These are phyloP conservation scores for Nomada hirtipes DNA, from an alignment of 2,888 invertebrate species.

Conservation along the genomic window DNA sequence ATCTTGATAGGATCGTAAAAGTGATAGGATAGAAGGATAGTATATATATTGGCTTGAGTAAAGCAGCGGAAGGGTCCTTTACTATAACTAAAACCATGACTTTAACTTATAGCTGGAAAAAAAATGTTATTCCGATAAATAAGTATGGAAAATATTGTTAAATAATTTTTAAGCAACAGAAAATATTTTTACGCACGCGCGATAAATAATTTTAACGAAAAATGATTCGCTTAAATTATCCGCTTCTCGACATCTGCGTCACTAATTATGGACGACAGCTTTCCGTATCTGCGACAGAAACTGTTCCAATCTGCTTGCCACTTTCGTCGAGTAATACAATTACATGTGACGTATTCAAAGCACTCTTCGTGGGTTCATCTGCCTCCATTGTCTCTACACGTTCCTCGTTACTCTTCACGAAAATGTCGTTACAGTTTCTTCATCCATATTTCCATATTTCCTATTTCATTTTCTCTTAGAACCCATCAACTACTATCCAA, in stretches of 20 bases:
- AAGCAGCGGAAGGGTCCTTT: too few relatives aligned
- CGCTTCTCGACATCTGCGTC: not conserved
- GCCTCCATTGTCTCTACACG: not conserved
- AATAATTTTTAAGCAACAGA: too few relatives aligned
- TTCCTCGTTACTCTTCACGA: not conserved
- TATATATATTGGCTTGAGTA: too few relatives aligned
- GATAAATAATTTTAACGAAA: not conserved
- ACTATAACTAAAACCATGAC: too few relatives aligned
- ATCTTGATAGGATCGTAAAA: not conserved
- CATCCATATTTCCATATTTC: not conserved
- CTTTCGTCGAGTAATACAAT: conserved; percentile 3
- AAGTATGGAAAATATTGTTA: too few relatives aligned
- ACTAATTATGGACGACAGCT: not conserved
- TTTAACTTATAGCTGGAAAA: too few relatives aligned
- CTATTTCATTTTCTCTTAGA: not conserved
- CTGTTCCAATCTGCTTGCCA: conserved; percentile 1
- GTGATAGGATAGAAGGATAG: not conserved
- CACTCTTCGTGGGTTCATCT: conserved; percentile 7
- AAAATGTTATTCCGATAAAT: too few relatives aligned
- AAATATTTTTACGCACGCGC: not conserved
- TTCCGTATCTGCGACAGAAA: conserved; percentile 2
- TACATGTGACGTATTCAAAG: not conserved
- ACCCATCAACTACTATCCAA: too few relatives aligned
- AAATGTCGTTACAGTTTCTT: conserved; percentile 10
- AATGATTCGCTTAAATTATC: not conserved